Conservation (phyloP, 2,113 vertebrate species). For the Phalacrocorax brasilianus region DNA sequence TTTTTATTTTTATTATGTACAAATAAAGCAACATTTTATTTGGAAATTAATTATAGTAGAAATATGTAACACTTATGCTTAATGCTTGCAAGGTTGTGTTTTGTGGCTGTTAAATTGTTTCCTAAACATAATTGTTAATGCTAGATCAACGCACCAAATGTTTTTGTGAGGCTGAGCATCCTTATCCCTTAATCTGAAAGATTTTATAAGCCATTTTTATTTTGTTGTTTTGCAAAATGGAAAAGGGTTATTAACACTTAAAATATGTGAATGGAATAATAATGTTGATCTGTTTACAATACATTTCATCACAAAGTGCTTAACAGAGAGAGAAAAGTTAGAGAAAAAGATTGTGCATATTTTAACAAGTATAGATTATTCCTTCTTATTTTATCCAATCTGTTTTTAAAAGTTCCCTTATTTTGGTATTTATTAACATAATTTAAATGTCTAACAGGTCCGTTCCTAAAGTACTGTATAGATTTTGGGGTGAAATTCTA, state of each 20-base stretch:
- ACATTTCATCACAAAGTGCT: neutral
- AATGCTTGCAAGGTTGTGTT: conserved; percentile 20
- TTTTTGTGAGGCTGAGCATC: conserved; percentile 15
- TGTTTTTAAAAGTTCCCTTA: neutral
- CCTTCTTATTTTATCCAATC: neutral
- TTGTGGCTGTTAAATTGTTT: conserved; percentile 25
- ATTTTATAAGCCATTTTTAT: conserved; percentile 7
- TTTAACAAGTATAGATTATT: neutral
- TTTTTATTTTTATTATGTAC: neutral
- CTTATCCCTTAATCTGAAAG: conserved; percentile 13
- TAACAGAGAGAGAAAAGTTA: conserved; percentile 8
- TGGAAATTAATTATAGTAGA: conserved; percentile 20
- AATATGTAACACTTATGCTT: conserved; percentile 17
- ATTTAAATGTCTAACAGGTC: neutral
- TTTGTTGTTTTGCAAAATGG: conserved; percentile 30
- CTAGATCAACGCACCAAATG: conserved; percentile 15
- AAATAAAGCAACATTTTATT: conserved; percentile 12
- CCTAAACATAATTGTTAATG: conserved; percentile 19
- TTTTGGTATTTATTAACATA: neutral
- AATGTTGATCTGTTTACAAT: conserved; percentile 20
- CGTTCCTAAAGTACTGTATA: neutral
- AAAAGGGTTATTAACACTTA: conserved; percentile 1
- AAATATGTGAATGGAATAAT: conserved; percentile 42
- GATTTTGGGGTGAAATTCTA: neutral
- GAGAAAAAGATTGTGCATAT: neutral